Evolutionary conservation across 2,888 invertebrate species (phyloP), one percentile per base, ranked within the genome.

Genomic region (Sinotaia quadrata): DNA sequence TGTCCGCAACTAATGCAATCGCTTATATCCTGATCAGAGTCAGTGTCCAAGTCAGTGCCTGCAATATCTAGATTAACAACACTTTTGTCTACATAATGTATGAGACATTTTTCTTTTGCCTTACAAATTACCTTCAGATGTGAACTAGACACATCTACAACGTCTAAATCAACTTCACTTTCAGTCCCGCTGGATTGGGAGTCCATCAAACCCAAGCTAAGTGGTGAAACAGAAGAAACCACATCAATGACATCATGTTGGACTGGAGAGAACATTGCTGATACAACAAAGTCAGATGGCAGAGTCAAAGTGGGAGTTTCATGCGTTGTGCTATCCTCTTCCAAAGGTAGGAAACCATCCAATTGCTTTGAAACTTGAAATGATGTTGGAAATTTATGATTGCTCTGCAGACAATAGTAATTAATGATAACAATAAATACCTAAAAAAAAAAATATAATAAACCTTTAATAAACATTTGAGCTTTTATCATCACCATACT

Each of bases 111-210:
- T 31, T 56, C 57, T 31, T 58, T 51, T 18, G 56, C 44, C 31
- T 41, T 71, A 66, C 78, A 72, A 10, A 76, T 71, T 41, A 33
- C 59, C 37, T 75, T 75, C 67, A 78, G 72, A 31, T 78, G 78
- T 37, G 76, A 73, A 4, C 73, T 67, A 56, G 76, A 78, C 29
- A 77, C 78, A 67, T 78, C 78, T 58, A 77, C 62, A 1, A 78
- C 67, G 54, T 79, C 79, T 10, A 71, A 71, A 47, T 73, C 73
- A 10, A 73, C 68, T 37, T 71, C 73, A 61, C 73, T 71, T 69
- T 73, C 71, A 0, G 73, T 71, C 37, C 67, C 71, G 24, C 65
- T 67, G 36, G 58, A 52, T 31, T 15, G 37, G 29, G 59, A 69
- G 18, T 52, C 61, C 4, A 36, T 59, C 12, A 33, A 10, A 8